phyloP scores from a whole-genome alignment of 2,888 invertebrate genomes.

The Caenorhabditis sp. region DNA sequence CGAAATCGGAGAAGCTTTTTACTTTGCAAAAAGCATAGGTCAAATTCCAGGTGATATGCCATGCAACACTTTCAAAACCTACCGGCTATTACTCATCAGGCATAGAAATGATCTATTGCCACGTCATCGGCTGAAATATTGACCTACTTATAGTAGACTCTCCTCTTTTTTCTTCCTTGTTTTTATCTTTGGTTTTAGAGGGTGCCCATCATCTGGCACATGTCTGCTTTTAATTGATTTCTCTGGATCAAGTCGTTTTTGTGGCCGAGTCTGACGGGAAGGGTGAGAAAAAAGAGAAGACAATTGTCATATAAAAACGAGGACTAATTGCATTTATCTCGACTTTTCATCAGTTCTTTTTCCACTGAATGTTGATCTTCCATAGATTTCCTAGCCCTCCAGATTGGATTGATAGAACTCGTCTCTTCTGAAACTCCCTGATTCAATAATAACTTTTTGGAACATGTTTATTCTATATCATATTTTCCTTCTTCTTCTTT shows the following conservation, averaged over 20 bases:
- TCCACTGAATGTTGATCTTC: conserved; percentile 32
- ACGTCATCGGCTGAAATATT: conserved; percentile 55
- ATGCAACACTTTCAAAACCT: conserved; percentile 1
- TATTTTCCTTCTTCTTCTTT: not conserved
- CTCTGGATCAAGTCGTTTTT: conserved; percentile 51
- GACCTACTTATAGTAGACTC: conserved; percentile 25
- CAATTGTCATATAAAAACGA: conserved; percentile 56
- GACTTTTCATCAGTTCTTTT: conserved; percentile 25
- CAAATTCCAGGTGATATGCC: conserved; percentile 5
- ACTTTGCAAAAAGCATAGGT: conserved; percentile 8
- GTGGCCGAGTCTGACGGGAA: conserved; percentile 28
- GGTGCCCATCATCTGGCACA: conserved; percentile 46
- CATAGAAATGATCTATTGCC: conserved; percentile 39
- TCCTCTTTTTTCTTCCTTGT: conserved; percentile 6
- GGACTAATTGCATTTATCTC: conserved; percentile 55
- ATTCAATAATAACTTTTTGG: not conserved
- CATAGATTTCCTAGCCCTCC: conserved; percentile 5
- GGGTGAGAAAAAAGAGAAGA: conserved; percentile 32
- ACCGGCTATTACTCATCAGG: conserved; percentile 11
- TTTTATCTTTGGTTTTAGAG: conserved; percentile 26
- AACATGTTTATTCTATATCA: not conserved
- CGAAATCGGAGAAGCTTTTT: conserved; percentile 11
- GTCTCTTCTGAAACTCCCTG: not conserved
- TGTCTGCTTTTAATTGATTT: conserved; percentile 61
- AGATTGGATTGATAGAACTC: not conserved